phyloP scores from a whole-genome alignment of 2,113 vertebrate species.

The Ptilorrhoa leucosticta region DNA sequence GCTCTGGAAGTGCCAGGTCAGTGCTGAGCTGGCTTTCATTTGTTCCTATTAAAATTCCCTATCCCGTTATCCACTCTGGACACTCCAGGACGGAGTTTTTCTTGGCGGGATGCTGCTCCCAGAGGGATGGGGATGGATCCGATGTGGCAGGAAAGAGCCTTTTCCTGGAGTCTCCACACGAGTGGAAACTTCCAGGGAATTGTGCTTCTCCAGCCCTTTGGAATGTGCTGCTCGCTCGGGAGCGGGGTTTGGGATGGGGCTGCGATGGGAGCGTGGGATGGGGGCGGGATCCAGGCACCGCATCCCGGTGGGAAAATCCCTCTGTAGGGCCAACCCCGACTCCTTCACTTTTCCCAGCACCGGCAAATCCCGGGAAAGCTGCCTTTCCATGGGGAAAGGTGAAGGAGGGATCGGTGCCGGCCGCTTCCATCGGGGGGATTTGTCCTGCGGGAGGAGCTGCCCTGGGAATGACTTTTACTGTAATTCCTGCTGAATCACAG shows the following conservation, averaged over 20 bases:
- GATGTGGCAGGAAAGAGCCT: not conserved
- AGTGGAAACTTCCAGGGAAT: not conserved
- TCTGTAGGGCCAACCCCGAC: no score
- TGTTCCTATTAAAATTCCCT: not conserved
- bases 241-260: not conserved
- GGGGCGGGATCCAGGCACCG: not conserved
- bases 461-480: not conserved
- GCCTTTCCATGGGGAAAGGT: not conserved
- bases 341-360: not conserved
- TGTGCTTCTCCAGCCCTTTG: not conserved
- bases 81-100: not conserved
- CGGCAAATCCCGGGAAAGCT: not conserved
- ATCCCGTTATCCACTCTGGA: accelerated
- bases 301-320: not conserved
- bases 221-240: not conserved
- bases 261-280: not conserved
- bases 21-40: not conserved
- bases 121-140: not conserved
- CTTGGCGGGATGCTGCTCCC: not conserved
- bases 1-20: not conserved
- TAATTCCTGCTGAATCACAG: not conserved
- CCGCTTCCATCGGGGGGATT: accelerated
- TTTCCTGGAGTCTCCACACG: not conserved
- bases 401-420: not conserved
- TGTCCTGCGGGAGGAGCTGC: not conserved